phyloP scores from a whole-genome alignment of 1,140 invertebrate species.

The Anadara kagoshimensis region DNA sequence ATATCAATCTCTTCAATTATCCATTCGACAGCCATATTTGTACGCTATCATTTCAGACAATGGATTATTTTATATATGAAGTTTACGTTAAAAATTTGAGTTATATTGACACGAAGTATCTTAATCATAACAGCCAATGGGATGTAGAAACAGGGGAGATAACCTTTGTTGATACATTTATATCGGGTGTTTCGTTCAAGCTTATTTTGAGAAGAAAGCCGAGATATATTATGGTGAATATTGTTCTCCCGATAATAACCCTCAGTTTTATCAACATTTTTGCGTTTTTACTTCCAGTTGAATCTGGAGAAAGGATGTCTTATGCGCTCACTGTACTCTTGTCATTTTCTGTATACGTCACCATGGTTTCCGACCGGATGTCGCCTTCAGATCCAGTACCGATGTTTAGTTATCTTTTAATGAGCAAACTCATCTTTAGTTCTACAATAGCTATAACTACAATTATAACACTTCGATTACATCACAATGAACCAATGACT shows the following conservation, averaged over 20 bases:
- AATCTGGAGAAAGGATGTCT: conserved; percentile 29
- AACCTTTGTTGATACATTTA: neutral
- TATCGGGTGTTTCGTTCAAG: neutral
- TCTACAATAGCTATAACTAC: no score
- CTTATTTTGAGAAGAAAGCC: conserved; percentile 20
- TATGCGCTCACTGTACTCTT: conserved; percentile 25
- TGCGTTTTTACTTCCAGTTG: conserved; percentile 24
- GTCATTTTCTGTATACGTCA: conserved; percentile 23
- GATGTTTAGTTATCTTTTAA: neutral
- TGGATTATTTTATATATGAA: neutral
- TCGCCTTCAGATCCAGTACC: neutral
- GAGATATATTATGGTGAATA: conserved; percentile 11
- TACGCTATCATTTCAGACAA: neutral
- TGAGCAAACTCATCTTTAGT: no score
- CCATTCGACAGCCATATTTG: conserved; percentile 21
- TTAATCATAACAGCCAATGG: no score
- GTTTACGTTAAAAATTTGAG: neutral
- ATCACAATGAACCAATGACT: no score
- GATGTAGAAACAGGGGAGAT: neutral
- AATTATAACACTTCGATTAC: no score
- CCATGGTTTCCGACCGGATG: conserved; percentile 14
- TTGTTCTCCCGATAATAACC: conserved; percentile 19
- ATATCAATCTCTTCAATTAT: conserved; percentile 12
- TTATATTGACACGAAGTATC: neutral
- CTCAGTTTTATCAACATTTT: conserved; percentile 17